These are phyloP conservation scores for Lepidocyrtinus sp. DNA, from an alignment of 2,888 invertebrate species.

Conservation along the genomic window DNA sequence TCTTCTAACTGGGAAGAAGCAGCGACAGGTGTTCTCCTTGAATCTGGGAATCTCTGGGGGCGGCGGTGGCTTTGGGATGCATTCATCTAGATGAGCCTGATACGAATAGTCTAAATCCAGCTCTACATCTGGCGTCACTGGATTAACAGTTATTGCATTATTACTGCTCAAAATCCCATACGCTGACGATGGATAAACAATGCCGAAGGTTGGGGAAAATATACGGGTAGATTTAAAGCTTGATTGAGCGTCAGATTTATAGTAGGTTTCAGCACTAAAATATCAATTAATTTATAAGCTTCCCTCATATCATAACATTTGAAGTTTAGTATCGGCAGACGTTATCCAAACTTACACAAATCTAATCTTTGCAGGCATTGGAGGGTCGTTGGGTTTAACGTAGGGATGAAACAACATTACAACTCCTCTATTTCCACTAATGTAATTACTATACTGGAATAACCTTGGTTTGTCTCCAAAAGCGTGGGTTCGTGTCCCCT, in stretches of 20 bases:
- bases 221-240: too few species aligned
- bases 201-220: too few species aligned
- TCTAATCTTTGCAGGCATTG: not conserved
- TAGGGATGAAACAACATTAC: not conserved
- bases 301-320: too few species aligned
- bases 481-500: not conserved
- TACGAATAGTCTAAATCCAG: not conserved
- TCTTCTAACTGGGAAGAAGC: not conserved
- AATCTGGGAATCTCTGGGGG: not conserved
- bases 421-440: not conserved
- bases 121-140: not conserved
- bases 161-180: too few species aligned
- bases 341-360: not conserved
- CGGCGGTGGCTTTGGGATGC: not conserved
- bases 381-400: not conserved
- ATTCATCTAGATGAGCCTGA: not conserved
- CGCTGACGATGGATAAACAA: too few species aligned
- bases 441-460: not conserved
- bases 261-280: too few species aligned
- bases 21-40: not conserved
- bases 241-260: too few species aligned
- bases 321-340: too few species aligned
- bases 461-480: not conserved
- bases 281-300: too few species aligned
- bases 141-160: too few species aligned